Base-by-base conservation (phyloP, 2,797 vertebrate genomes). In the Sphaeramia orbicularis region DNA sequence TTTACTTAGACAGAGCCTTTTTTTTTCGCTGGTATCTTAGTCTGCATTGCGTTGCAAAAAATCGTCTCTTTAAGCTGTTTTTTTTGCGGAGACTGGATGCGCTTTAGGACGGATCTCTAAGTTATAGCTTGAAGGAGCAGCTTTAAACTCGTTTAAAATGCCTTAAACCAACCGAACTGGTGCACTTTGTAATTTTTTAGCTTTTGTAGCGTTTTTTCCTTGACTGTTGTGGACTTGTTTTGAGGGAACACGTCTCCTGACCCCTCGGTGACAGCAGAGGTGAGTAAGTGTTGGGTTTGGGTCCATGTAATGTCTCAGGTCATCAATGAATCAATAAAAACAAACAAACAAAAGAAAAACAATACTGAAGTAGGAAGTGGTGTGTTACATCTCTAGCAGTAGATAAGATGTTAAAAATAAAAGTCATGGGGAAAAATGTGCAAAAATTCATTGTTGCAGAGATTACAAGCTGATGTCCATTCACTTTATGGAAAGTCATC, bases 221-320 rank as follows among this genome's bases (percentile, higher is more conserved):
- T 75, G 74, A 27, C 24, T 27, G 24, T 24, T 27, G 24, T 70
- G 74, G 78, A 65, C 52, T 76, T 73, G 76, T 71, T 76, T 67
- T 57, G 60, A 67, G 54, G 61, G 66, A 76, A 65, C 57, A 44
- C 83, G 75, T 77, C 80, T 76, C 55, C 76, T 67, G 83, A 73
- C 68, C 83, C 37, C 70, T 61, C 14, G 81, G 62, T 87, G 89
- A 90, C 91, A 91, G 89, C 85, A 67, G 82, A 91, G 91, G 92
- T 93, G 85, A 91, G 90, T 88, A 71, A 58, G 18, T 54, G 62
- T 41, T 64, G 24, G 7, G 3, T 35, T 43, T 45, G 47, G 16
- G 53, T 45, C 48, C 27, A 14, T 40, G 58, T 48, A 70, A 50
- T n/a, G 35, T 10, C 3, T 49, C 24, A 1, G 38, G 60, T 15